phyloP scores from a whole-genome alignment of 92 coral and sea anemone genomes.

The Palythoa grandis region DNA sequence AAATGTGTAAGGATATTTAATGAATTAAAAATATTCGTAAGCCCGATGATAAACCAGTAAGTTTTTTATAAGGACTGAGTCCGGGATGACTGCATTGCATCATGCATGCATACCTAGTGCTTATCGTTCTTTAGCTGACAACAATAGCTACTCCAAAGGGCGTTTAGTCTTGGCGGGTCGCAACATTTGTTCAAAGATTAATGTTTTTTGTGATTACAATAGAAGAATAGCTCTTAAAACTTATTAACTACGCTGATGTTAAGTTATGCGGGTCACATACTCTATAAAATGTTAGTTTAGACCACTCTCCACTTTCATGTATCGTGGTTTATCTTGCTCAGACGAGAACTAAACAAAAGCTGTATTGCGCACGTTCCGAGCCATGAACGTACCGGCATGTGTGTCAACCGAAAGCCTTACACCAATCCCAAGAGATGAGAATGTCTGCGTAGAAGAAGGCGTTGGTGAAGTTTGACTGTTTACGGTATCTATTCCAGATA shows the following conservation, averaged over 20 bases:
- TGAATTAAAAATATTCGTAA: too few relatives aligned
- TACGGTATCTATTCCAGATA: too few relatives aligned
- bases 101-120: not conserved
- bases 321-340: too few relatives aligned
- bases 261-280: conserved; percentile 1
- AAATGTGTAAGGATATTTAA: too few relatives aligned
- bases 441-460: not conserved
- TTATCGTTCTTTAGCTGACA: not conserved
- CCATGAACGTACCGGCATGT: too few relatives aligned
- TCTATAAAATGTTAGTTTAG: not conserved
- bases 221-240: not conserved
- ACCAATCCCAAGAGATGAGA: not conserved
- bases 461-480: too few relatives aligned
- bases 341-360: too few relatives aligned
- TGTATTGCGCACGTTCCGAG: too few relatives aligned
- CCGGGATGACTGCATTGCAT: too few relatives aligned
- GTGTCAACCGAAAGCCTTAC: not conserved
- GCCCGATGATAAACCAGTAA: too few relatives aligned
- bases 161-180: not conserved
- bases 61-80: too few relatives aligned
- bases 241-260: not conserved
- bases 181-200: not conserved
- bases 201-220: not conserved
- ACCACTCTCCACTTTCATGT: too few relatives aligned
- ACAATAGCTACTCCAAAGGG: not conserved